These are phyloP conservation scores for Synergus umbraculus DNA, from an alignment of 2,888 invertebrate species.

Conservation along the genomic window DNA sequence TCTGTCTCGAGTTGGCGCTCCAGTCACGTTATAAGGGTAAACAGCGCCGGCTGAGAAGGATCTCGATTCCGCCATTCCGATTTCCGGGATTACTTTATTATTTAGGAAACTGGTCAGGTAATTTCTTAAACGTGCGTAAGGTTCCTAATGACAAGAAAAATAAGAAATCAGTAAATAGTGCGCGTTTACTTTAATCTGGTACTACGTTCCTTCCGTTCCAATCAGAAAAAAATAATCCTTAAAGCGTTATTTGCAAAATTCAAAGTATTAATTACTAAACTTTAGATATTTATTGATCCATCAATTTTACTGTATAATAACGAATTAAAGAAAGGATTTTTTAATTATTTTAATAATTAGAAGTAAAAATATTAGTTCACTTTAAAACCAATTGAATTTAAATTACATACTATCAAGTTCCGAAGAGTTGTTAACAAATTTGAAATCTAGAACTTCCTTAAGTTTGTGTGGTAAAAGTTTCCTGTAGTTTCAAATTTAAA, in stretches of 20 bases:
- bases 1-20: conserved; percentile 39
- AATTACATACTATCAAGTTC: too few species aligned
- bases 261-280: too few species aligned
- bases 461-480: too few species aligned
- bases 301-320: too few species aligned
- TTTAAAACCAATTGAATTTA: too few species aligned
- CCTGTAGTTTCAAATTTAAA: too few species aligned
- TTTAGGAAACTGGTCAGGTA: neutral
- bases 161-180: neutral
- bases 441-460: too few species aligned
- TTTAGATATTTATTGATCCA: too few species aligned
- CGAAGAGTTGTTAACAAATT: too few species aligned
- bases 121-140: neutral
- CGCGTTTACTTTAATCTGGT: neutral
- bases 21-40: conserved; percentile 50
- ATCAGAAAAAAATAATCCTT: neutral
- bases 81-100: conserved; percentile 27
- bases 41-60: conserved; percentile 37
- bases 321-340: too few species aligned
- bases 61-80: conserved; percentile 32
- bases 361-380: neutral
- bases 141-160: neutral
- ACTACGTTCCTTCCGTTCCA: neutral
- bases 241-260: too few species aligned
- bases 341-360: neutral